Conservation (phyloP, 2,888 invertebrate genomes). For the Anagyrus pseudococci region DNA sequence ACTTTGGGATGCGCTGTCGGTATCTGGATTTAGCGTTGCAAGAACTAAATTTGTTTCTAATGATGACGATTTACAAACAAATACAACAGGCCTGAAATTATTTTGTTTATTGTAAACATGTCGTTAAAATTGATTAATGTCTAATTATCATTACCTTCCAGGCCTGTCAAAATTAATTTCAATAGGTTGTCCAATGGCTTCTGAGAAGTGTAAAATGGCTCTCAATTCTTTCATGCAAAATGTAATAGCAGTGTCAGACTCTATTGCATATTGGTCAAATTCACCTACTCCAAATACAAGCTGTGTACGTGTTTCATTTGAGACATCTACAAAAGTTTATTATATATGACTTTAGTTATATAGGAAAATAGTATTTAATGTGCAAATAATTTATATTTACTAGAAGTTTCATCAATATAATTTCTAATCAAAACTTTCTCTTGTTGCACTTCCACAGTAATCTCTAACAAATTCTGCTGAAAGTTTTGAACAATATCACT, state of each 20-base stretch:
- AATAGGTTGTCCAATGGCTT: slow-evolving; percentile 73
- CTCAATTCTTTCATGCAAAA: slow-evolving; percentile 86
- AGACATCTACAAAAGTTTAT: slow-evolving; percentile 61
- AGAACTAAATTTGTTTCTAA: slow-evolving; percentile 83
- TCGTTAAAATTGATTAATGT: not conserved
- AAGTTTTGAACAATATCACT: slow-evolving; percentile 81
- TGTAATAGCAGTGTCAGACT: slow-evolving; percentile 75
- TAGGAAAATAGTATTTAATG: not conserved
- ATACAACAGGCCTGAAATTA: slow-evolving; percentile 72
- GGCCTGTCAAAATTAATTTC: slow-evolving; percentile 77
- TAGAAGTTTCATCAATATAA: slow-evolving; percentile 73
- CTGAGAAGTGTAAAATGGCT: slow-evolving; percentile 81
- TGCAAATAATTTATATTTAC: slow-evolving; percentile 48
- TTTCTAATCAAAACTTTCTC: slow-evolving; percentile 76
- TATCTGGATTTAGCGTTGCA: slow-evolving; percentile 74
- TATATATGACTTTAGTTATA: not conserved
- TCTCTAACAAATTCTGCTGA: slow-evolving; percentile 77
- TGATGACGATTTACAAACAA: slow-evolving; percentile 75
- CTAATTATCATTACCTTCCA: slow-evolving; percentile 67
- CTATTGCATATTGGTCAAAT: slow-evolving; percentile 74
- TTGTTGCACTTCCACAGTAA: slow-evolving; percentile 75
- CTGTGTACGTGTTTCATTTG: slow-evolving; percentile 79
- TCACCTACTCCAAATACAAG: slow-evolving; percentile 75
- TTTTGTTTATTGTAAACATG: slow-evolving; percentile 7
- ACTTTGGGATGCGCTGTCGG: slow-evolving; percentile 57